Evolutionary conservation across 2,797 vertebrate genomes (phyloP).

Genomic region (Arctocebus calabarensis): DNA sequence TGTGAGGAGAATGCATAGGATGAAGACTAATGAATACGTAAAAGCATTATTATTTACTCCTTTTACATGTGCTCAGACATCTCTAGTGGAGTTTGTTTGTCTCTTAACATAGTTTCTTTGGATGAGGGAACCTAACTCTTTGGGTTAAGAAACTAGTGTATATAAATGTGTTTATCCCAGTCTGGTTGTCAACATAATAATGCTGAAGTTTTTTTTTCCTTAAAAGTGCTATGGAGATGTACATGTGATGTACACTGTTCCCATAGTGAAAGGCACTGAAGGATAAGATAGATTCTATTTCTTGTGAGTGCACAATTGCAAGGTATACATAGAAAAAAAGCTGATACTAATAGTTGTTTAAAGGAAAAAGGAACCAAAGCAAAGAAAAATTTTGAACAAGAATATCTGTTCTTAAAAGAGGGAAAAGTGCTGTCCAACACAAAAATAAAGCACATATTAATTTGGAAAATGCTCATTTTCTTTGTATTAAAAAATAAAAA

Average conservation of each 20-base stretch:
- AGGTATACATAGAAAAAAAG: not conserved
- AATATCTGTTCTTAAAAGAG: not conserved
- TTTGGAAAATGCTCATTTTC: constrained; percentile 2
- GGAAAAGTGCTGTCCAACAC: not conserved
- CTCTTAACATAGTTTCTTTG: not conserved
- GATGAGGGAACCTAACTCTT: not conserved
- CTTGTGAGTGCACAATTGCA: not conserved
- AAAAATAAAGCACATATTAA: not conserved
- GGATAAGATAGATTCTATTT: not conserved
- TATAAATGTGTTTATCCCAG: not conserved
- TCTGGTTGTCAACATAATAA: not conserved
- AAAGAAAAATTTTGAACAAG: not conserved
- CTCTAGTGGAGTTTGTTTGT: not conserved
- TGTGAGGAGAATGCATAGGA: not conserved
- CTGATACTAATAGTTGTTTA: not conserved
- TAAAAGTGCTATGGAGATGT: not conserved
- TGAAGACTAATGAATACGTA: not conserved
- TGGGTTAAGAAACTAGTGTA: not conserved
- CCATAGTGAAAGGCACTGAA: not conserved
- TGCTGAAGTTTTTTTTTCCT: not conserved
- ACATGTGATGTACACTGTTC: not conserved
- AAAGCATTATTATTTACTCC: not conserved
- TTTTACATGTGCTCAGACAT: not conserved
- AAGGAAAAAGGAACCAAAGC: not conserved
- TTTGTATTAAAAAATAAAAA: not conserved